Conservation (phyloP, 2,888 invertebrate genomes). For the Hofmannophila pseudospretella region DNA sequence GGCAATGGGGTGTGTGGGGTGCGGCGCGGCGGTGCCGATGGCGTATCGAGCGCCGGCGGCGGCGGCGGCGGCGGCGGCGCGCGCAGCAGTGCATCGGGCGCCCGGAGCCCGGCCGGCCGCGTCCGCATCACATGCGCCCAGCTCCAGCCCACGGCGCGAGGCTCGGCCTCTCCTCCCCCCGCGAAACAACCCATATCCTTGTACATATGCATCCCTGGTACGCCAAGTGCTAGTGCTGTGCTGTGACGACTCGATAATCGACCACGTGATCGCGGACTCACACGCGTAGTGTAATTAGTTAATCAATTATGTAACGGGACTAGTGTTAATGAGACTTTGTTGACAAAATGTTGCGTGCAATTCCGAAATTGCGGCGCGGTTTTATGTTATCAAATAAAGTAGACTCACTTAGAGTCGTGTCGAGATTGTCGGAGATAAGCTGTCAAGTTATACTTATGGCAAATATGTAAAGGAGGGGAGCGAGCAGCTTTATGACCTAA, state of each 20-base stretch:
- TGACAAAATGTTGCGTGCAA: background rate
- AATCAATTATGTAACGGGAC: conserved; percentile 46
- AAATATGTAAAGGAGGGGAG: conserved; percentile 5
- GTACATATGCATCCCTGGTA: conserved; percentile 6
- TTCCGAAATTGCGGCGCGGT: background rate
- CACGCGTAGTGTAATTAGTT: conserved; percentile 44
- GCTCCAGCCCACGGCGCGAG: conserved; percentile 41
- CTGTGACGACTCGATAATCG: conserved; percentile 23
- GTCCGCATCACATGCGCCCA: conserved; percentile 33
- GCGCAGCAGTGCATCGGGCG: conserved; percentile 54
- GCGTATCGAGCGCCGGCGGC: conserved; percentile 42
- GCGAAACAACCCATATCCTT: conserved; percentile 16
- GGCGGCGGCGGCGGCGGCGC: conserved; percentile 55
- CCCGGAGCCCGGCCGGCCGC: conserved; percentile 49
- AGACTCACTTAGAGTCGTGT: background rate
- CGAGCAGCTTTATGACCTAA: conserved; percentile 5
- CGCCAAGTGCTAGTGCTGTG: conserved; percentile 39
- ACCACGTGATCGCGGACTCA: conserved; percentile 26
- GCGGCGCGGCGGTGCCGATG: conserved; percentile 47
- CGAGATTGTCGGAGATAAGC: background rate
- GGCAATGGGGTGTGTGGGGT: conserved; percentile 52
- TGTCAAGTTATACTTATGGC: background rate
- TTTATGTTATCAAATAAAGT: background rate
- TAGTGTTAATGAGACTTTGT: conserved; percentile 16
- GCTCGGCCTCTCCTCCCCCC: conserved; percentile 17